Evolutionary conservation across 2,113 vertebrate species (phyloP), one percentile per base, ranked within the genome.

Genomic region (Verasper variegatus): DNA sequence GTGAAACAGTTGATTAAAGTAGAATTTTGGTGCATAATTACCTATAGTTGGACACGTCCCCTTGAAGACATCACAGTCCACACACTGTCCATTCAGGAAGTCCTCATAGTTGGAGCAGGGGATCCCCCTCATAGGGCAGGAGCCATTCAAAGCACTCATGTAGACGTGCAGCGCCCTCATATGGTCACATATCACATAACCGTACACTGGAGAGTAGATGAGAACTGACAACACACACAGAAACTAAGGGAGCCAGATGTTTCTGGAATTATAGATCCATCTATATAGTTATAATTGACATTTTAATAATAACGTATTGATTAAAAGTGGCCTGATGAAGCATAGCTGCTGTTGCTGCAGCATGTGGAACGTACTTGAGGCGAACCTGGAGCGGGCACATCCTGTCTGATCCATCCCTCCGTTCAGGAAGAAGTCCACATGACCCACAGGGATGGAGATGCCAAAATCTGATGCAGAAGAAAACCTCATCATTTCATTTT

Each of bases 391-490:
- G 51, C 79, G 91, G 0, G 80, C 65, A 40, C 98, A 99, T 74
- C 97, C 97, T 0, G 95, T 94, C 84, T 99, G 98, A 86, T 99
- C 97, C 82, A 95, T 95, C 27, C 97, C 98, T 64, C 96, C 98
- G 0, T 99, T 99, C 74, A 98, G 86, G 3, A 95, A 99, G 82
- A 96, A 99, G 85, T 99, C 97, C 0, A 98, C 94, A 1, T 99
- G 97, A 61, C 97, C 98, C 0, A 99, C 96, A 8, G 97, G 97
- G 88, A 97, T 98, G 61, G 95, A 96, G 84, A 99, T 99, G n/a
- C 98, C 98, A 0, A 97, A 96, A 90, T 96, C 98, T 99, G 92
- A 42, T 42, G 40, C 40, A 42, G 40, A 11, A 12, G 12, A 13
- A 42, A 42, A 42, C 40, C 40, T 42, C 40, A 42, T 42, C 11